phyloP scores from a whole-genome alignment of 2,888 invertebrate genomes.

The Tipula confusa region DNA sequence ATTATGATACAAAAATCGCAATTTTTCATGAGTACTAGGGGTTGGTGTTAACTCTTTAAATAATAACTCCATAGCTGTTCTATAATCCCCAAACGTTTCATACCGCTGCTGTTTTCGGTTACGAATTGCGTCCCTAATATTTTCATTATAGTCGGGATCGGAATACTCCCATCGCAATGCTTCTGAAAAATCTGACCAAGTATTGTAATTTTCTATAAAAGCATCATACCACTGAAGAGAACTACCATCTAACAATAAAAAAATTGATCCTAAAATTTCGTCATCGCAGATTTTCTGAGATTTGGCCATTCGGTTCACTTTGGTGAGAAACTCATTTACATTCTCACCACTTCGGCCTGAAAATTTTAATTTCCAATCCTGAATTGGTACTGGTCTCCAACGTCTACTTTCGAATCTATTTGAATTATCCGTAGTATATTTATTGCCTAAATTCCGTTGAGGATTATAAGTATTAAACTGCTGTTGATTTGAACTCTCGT shows the following conservation, averaged over 20 bases:
- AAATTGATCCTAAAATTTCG: conserved; percentile 4
- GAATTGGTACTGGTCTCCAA: not conserved
- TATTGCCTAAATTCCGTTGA: too few relatives aligned
- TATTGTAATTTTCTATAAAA: not conserved
- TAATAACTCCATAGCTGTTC: not conserved
- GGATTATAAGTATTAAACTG: not conserved
- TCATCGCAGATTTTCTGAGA: too few relatives aligned
- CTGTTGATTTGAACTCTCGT: not conserved
- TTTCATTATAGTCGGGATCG: not conserved
- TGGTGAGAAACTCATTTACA: not conserved
- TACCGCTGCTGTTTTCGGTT: not conserved
- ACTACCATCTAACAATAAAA: not conserved
- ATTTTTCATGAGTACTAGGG: not conserved
- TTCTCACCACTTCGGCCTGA: not conserved
- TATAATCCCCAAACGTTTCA: not conserved
- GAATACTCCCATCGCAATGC: not conserved
- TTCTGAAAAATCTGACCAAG: not conserved
- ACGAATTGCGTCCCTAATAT: not conserved
- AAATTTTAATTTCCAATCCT: not conserved
- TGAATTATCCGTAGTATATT: not conserved
- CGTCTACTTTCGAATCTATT: not conserved
- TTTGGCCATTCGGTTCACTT: not conserved
- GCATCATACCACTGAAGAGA: not conserved
- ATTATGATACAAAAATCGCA: not conserved
- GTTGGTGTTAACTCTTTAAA: not conserved